Evolutionary conservation across 2,797 vertebrate species (phyloP).

Genomic region (Cirrhinus molitorella): DNA sequence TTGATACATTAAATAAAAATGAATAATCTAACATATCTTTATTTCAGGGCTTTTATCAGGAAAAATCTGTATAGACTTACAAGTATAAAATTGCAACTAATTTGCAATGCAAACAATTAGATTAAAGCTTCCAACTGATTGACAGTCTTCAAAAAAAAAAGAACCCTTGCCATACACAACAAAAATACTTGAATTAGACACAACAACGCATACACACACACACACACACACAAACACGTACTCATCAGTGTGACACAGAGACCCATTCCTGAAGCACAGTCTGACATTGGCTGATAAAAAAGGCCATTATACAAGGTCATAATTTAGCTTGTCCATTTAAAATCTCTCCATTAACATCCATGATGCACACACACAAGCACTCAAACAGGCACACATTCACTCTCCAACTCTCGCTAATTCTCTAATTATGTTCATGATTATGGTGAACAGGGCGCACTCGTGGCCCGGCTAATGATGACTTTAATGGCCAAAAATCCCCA

Average conservation of each 20-base stretch:
- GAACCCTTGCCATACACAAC: not conserved
- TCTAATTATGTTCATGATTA: conserved; percentile 66
- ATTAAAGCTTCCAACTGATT: not conserved
- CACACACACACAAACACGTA: conserved; percentile 41
- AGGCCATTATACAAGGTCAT: conserved; percentile 62
- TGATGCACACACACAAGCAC: conserved; percentile 24
- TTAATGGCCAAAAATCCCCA: conserved; percentile 60
- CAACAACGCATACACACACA: conserved; percentile 15
- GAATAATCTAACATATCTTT: not conserved
- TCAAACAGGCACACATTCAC: conserved; percentile 42
- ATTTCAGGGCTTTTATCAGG: not conserved
- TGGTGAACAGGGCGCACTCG: conserved; percentile 60
- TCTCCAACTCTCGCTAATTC: conserved; percentile 57
- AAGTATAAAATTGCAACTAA: not conserved
- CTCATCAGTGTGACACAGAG: conserved; percentile 21
- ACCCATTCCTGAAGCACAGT: conserved; percentile 36
- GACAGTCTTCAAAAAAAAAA: conserved; percentile 3
- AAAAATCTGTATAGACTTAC: not conserved
- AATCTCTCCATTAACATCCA: conserved; percentile 57
- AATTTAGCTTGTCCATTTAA: conserved; percentile 63
- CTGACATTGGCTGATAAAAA: conserved; percentile 64
- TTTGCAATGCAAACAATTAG: not conserved
- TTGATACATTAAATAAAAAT: not conserved
- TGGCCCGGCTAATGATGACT: conserved; percentile 61
- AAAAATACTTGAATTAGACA: conserved; percentile 19